A percentile compares a stretch with the other conserved stretches of the same genome.
Evolutionary conservation across 2,797 vertebrate genomes (phyloP).

Genomic region (Eurystomus glaucurus): DNA sequence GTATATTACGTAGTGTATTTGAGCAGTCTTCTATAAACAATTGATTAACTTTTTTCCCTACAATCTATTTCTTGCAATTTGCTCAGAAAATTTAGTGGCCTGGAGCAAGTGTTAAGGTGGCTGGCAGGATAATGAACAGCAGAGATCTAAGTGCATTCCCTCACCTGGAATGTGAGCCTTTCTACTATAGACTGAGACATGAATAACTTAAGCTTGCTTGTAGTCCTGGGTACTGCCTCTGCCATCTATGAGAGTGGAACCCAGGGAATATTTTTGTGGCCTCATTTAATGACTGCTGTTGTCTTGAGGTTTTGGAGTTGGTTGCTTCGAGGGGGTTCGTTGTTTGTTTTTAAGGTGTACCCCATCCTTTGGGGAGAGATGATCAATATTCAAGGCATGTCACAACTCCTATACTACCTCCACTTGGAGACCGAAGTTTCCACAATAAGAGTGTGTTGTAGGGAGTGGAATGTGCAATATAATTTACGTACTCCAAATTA

Average conservation of each 20-base stretch:
- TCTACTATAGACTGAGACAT: not conserved
- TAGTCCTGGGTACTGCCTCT: not conserved
- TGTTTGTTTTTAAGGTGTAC: not conserved
- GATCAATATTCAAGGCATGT: constrained; percentile 27
- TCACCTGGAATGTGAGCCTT: not conserved
- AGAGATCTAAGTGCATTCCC: not conserved
- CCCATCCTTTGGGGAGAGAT: not conserved
- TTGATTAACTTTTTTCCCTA: not conserved
- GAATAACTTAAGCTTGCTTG: not conserved
- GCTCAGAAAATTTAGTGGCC: not conserved
- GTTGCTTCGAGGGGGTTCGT: not conserved
- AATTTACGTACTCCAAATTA: not conserved
- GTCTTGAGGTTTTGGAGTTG: not conserved
- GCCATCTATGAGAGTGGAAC: not conserved
- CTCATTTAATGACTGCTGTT: not conserved
- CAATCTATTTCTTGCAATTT: not conserved
- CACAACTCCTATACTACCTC: not conserved
- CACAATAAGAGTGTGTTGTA: not conserved
- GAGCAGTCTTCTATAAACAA: not conserved
- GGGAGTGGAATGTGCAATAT: constrained; percentile 14
- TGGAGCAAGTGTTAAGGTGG: not conserved
- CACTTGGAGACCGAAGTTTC: not conserved
- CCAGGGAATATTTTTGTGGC: not conserved
- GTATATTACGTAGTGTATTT: not conserved
- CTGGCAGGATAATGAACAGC: not conserved